phyloP scores from a whole-genome alignment of 2,797 vertebrate genomes.

The Smutsia temminckii region DNA sequence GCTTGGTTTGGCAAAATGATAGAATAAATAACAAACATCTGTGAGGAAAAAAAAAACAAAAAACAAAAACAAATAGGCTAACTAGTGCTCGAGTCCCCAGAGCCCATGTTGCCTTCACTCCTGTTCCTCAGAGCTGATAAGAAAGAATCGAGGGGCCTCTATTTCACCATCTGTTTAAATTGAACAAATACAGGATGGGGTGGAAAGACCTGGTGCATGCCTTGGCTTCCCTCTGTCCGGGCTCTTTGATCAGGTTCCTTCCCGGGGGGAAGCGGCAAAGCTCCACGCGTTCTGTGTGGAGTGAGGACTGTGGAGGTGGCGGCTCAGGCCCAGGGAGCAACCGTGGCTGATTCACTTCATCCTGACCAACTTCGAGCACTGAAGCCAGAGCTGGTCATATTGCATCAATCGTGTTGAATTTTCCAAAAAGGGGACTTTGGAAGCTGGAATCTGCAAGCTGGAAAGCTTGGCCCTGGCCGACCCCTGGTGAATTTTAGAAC shows the following conservation, averaged over 20 bases:
- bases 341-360: background rate
- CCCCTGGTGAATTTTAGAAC: background rate
- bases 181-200: background rate
- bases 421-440: background rate
- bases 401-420: background rate
- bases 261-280: background rate
- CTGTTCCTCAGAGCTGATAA: constrained; percentile 44
- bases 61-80: constrained; percentile 14
- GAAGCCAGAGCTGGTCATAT: background rate
- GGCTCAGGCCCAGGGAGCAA: too few species aligned
- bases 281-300: too few species aligned
- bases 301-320: too few species aligned
- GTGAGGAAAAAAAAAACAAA: constrained; percentile 46
- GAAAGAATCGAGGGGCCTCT: background rate
- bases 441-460: background rate
- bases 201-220: background rate
- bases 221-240: background rate
- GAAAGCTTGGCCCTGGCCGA: background rate
- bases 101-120: constrained; percentile 35
- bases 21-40: constrained; percentile 73
- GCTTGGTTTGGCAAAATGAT: background rate
- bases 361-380: background rate
- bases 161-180: too few species aligned
- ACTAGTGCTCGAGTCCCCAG: constrained; percentile 10
- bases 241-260: background rate